Base-by-base conservation (phyloP, 2,113 vertebrate genomes). In the Atrichornis clamosus region DNA sequence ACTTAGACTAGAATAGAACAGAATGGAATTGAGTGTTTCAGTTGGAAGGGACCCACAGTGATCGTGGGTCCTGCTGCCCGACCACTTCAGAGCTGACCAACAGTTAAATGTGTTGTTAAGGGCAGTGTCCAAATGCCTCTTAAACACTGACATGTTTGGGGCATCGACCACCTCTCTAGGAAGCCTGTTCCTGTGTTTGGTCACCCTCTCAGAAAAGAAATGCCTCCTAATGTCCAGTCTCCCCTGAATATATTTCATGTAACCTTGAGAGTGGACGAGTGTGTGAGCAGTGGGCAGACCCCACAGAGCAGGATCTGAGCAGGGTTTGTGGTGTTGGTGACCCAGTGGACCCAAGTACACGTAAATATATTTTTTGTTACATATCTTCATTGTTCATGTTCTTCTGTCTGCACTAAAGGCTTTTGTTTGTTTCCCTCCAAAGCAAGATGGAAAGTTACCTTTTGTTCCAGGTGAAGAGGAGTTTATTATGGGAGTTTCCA, bases 361-460 rank as follows among this genome's bases (percentile, higher is more conserved):
- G 32, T n/a, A 60, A 62, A 27, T n/a, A 28, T 7, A 2, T 50
- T 73, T 59, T 80, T 47, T 78, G 2, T 77, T 72, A 22, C 76
- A 14, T 95, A 33, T 95, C 68, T 88, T 90, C 16, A 1, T 39
- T 67, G 35, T 52, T 95, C 30, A 13, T 42, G 23, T 63, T 89
- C 52, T 82, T 69, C 56, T 85, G 65, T 87, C 72, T 94, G 79
- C 78, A 91, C 78, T 93, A 94, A 91, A 94, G 72, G 52, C 74
- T 64, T 80, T 41, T 90, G 76, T 91, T 95, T 74, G 89, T 96
- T 96, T 93, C 65, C 74, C 76, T 96, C 96, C 84, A 97, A 97
- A 99, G 99, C 99, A 99, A 99, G 98, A 99, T 88, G 99, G 99
- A 98, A 99, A 99, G 97, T 97, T 99, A 96, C 99, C 99, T 41